Conservation (phyloP, 2,888 invertebrate species). For the Andrena haemorrhoa region DNA sequence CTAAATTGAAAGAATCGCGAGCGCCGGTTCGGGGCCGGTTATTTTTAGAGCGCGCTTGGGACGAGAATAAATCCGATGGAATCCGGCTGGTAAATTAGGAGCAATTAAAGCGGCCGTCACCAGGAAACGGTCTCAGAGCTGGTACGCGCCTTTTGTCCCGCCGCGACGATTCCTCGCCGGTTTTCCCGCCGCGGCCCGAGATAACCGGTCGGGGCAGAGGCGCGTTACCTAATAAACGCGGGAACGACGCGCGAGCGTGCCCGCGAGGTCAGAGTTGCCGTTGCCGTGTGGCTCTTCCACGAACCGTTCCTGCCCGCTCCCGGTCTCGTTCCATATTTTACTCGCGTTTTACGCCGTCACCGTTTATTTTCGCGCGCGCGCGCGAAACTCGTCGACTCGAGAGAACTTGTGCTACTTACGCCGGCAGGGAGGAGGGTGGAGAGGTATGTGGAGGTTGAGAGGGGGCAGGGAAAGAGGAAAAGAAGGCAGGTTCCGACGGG, state of each 20-base stretch:
- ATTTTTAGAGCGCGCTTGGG: conserved; percentile 74
- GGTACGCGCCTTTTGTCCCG: conserved; percentile 65
- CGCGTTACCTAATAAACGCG: conserved; percentile 72
- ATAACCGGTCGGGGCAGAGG: conserved; percentile 31
- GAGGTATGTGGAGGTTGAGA: no score
- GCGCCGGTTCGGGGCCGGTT: conserved; percentile 57
- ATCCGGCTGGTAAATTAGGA: conserved; percentile 80
- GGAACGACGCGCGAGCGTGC: conserved; percentile 56
- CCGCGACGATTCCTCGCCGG: conserved; percentile 47
- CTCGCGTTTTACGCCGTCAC: conserved; percentile 34
- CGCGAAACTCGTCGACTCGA: conserved; percentile 20
- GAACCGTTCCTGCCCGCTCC: conserved; percentile 26
- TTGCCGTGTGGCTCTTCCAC: conserved; percentile 41
- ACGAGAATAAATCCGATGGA: conserved; percentile 79
- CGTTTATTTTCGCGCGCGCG: conserved; percentile 44
- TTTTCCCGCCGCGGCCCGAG: conserved; percentile 55
- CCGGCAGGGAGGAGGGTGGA: not conserved
- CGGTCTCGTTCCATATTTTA: conserved; percentile 46
- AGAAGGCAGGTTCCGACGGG: not conserved
- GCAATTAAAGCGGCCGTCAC: conserved; percentile 76
- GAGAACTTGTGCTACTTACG: conserved; percentile 18
- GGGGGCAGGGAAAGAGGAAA: not conserved
- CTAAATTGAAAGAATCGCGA: conserved; percentile 64
- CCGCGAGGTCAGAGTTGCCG: conserved; percentile 57
- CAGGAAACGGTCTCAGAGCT: conserved; percentile 39